A percentile compares a stretch with the other conserved stretches of the same genome.
Evolutionary conservation across 2,888 invertebrate genomes (phyloP).

Genomic region (Quadroppia sp.): DNA sequence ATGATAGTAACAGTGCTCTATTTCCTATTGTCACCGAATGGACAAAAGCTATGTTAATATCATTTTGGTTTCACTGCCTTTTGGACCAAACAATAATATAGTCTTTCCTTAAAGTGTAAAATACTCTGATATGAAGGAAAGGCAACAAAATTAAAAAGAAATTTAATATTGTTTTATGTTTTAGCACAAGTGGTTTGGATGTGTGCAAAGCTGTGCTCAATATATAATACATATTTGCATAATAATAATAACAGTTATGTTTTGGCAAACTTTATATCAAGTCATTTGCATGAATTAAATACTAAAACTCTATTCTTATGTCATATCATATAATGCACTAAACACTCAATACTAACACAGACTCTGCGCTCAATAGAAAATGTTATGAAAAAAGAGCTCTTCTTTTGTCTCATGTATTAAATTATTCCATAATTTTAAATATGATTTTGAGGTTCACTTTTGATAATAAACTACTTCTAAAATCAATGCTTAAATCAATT

Average conservation of each 20-base stretch:
- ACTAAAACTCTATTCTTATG: background rate
- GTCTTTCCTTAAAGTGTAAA: too few species aligned
- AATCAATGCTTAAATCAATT: too few species aligned
- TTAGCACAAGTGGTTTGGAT: background rate
- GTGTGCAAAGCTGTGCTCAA: background rate
- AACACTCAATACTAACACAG: background rate
- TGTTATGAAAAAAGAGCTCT: background rate
- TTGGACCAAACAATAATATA: too few species aligned
- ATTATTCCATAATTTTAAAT: too few species aligned
- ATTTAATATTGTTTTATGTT: background rate
- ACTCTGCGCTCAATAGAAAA: background rate
- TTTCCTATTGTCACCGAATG: conserved; percentile 63
- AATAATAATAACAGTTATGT: background rate
- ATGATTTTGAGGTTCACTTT: too few species aligned
- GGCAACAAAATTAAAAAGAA: background rate
- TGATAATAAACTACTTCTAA: too few species aligned
- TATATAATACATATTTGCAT: conserved; percentile 20
- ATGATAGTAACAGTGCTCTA: conserved; percentile 98
- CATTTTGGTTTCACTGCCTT: too few species aligned
- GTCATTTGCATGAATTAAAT: conserved; percentile 16
- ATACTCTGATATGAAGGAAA: background rate
- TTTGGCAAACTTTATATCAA: background rate
- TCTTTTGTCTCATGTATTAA: too few species aligned
- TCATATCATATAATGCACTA: background rate
- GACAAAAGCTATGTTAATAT: background rate